Conservation (phyloP, 2,888 invertebrate species). For the Eristalis tenax region DNA sequence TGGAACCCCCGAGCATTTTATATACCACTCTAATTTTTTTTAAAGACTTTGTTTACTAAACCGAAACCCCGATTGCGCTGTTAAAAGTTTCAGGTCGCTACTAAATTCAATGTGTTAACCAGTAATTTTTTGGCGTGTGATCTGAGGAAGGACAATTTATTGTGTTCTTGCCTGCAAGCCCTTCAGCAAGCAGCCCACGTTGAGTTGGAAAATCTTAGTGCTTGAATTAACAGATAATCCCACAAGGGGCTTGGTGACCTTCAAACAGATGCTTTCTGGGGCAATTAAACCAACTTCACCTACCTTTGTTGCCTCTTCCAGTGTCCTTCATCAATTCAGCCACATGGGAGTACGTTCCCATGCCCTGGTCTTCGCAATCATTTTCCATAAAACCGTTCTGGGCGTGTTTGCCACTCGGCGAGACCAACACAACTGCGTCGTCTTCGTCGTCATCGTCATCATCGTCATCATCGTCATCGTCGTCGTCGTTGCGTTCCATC, state of each 20-base stretch:
- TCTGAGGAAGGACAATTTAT: no score
- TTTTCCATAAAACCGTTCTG: slow-evolving; percentile 39
- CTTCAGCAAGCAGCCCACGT: no score
- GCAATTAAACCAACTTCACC: slow-evolving; percentile 3
- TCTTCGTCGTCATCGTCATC: slow-evolving; percentile 52
- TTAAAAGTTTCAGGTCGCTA: no score
- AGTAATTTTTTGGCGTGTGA: no score
- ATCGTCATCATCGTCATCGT: slow-evolving; percentile 55
- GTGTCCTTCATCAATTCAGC: slow-evolving; percentile 38
- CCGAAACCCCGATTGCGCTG: no score
- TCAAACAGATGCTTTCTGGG: no score
- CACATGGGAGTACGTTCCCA: slow-evolving; percentile 36
- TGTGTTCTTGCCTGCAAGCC: no score
- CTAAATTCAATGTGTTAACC: no score
- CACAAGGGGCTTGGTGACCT: neutral
- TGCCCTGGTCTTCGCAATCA: slow-evolving; percentile 2
- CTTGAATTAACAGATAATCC: neutral
- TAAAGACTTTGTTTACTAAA: no score
- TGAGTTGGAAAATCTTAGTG: no score
- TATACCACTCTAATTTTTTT: no score
- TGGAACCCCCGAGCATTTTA: no score
- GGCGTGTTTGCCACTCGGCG: slow-evolving; percentile 57
- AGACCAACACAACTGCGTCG: slow-evolving; percentile 58
- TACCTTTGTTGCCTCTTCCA: slow-evolving; percentile 38
- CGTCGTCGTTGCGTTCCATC: slow-evolving; percentile 44